Evolutionary conservation across 2,888 invertebrate genomes (phyloP).

Genomic region (Tholera decimalis): DNA sequence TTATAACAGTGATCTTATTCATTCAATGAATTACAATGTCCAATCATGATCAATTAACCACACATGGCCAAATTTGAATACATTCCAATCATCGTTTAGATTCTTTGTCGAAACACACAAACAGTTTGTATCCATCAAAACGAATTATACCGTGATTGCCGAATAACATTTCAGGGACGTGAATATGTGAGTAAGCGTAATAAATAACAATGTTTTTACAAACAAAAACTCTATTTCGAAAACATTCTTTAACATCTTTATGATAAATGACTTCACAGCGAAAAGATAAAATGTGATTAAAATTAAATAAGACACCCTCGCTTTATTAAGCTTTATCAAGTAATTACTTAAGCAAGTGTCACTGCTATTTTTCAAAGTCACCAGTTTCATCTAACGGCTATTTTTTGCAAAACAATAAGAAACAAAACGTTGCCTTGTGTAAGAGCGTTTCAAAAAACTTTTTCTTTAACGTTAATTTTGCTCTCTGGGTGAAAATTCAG

Average conservation of each 20-base stretch:
- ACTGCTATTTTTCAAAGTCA: conserved; percentile 42
- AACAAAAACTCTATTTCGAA: conserved; percentile 11
- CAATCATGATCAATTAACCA: conserved; percentile 1
- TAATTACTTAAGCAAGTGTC: conserved; percentile 36
- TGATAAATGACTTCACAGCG: neutral
- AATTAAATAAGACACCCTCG: conserved; percentile 18
- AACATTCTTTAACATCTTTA: neutral
- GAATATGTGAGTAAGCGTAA: conserved; percentile 9
- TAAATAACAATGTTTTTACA: conserved; percentile 7
- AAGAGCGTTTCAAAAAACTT: conserved; percentile 6
- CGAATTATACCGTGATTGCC: conserved; percentile 57
- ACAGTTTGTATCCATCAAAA: conserved; percentile 21
- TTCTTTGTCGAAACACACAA: conserved; percentile 18
- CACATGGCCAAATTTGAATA: neutral
- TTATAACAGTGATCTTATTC: conserved; percentile 38
- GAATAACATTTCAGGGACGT: conserved; percentile 21
- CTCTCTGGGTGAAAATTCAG: conserved; percentile 42
- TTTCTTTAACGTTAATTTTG: conserved; percentile 38
- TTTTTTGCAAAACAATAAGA: conserved; percentile 6
- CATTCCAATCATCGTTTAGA: conserved; percentile 10
- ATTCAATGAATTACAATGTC: conserved; percentile 20
- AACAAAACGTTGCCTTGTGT: conserved; percentile 6
- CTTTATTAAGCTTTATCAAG: conserved; percentile 17
- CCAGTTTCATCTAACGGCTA: conserved; percentile 20
- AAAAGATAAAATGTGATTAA: conserved; percentile 22